Conservation (phyloP, 64 coral and sea anemone genomes). For the Montipora cactus region DNA sequence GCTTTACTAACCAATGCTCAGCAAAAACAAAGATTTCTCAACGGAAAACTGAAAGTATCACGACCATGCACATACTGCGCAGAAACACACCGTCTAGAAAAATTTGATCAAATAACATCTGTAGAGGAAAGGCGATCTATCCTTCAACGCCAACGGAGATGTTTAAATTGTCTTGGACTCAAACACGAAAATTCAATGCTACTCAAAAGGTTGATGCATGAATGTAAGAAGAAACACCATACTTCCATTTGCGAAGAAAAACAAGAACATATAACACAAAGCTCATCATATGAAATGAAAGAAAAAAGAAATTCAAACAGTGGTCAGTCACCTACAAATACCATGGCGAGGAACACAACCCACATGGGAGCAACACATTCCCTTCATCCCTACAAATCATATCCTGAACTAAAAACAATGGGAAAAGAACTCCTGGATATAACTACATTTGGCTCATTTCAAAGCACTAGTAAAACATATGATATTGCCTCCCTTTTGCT, state of each 20-base stretch:
- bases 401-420: background rate
- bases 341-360: background rate
- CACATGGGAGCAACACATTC: constrained; percentile 46
- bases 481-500: too few species aligned
- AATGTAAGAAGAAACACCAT: too few species aligned
- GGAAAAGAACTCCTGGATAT: too few species aligned
- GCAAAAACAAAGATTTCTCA: too few species aligned
- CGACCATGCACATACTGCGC: too few species aligned
- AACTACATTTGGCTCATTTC: too few species aligned
- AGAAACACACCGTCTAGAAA: too few species aligned
- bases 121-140: constrained; percentile 46
- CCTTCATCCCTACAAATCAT: background rate
- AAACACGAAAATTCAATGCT: constrained; percentile 35
- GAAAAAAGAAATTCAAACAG: background rate
- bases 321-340: background rate
- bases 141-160: constrained; percentile 42
- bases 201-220: too few species aligned
- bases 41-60: too few species aligned
- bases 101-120: constrained; percentile 35
- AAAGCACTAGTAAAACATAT: too few species aligned
- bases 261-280: constrained; percentile 1
- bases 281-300: background rate
- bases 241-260: background rate
- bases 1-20: too few species aligned
- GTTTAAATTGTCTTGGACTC: constrained; percentile 39